These are phyloP conservation scores for Hippopotamus amphibius DNA, from an alignment of 2,113 vertebrate species.

Conservation along the genomic window DNA sequence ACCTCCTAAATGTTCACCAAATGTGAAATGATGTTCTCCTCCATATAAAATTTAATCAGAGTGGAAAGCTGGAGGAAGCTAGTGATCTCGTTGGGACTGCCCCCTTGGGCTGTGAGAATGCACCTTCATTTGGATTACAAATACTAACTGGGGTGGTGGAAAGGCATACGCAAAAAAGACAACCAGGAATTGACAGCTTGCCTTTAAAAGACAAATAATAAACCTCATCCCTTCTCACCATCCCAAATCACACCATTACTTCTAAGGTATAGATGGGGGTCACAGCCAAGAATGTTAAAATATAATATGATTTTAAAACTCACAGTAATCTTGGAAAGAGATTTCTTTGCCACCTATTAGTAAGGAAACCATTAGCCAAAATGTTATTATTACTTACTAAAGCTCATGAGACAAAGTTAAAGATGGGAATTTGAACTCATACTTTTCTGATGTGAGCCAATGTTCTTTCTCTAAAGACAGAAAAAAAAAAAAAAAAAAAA, in stretches of 20 bases:
- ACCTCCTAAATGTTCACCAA: background rate
- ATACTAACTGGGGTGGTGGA: background rate
- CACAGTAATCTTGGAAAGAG: background rate
- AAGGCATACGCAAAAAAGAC: background rate
- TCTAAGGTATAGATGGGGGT: background rate
- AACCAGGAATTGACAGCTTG: background rate
- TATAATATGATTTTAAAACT: conserved; percentile 10
- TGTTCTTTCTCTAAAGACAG: background rate
- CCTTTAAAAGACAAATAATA: background rate
- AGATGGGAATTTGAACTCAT: conserved; percentile 49
- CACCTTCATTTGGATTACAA: background rate
- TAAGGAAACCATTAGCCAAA: background rate
- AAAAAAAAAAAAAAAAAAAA: accelerated
- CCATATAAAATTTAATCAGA: background rate
- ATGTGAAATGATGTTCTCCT: background rate
- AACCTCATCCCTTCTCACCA: background rate
- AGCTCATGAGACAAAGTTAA: background rate
- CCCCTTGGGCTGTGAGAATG: background rate
- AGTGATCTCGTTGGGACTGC: background rate
- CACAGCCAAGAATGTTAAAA: background rate
- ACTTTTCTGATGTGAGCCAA: background rate
- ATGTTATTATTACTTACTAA: background rate
- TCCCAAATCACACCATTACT: background rate
- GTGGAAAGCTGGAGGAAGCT: background rate
- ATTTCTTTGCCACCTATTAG: background rate